phyloP scores from a whole-genome alignment of 2,113 vertebrate genomes.

The Chiloscyllium plagiosum region DNA sequence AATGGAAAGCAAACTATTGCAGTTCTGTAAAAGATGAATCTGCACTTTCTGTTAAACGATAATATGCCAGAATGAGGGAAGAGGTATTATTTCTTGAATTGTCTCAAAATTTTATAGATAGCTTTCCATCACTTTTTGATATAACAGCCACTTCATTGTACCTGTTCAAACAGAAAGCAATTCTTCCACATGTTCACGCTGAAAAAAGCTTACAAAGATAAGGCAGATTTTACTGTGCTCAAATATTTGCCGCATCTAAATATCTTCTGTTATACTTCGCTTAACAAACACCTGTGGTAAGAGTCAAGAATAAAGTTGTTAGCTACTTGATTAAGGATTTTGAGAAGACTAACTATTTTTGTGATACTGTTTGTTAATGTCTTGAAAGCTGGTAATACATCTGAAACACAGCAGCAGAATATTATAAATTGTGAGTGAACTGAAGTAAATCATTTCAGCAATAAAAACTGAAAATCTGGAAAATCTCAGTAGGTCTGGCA shows the following conservation, averaged over 20 bases:
- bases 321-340: background rate
- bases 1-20: background rate
- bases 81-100: conserved; percentile 1
- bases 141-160: conserved; percentile 14
- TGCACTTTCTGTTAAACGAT: background rate
- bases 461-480: too few species aligned
- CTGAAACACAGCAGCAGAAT: background rate
- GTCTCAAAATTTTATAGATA: background rate
- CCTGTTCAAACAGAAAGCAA: background rate
- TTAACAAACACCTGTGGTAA: background rate
- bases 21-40: background rate
- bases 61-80: background rate
- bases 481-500: too few species aligned
- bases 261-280: background rate
- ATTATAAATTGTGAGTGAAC: background rate
- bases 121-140: background rate
- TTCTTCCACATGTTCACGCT: background rate
- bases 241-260: background rate
- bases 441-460: conserved; percentile 4
- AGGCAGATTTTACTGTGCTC: background rate
- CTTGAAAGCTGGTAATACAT: background rate
- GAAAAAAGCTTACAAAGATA: background rate
- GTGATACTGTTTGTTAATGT: background rate
- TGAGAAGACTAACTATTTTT: background rate
- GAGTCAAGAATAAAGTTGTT: background rate